Evolutionary conservation across 2,113 vertebrate genomes (phyloP).

Genomic region (Marmota flaviventris): DNA sequence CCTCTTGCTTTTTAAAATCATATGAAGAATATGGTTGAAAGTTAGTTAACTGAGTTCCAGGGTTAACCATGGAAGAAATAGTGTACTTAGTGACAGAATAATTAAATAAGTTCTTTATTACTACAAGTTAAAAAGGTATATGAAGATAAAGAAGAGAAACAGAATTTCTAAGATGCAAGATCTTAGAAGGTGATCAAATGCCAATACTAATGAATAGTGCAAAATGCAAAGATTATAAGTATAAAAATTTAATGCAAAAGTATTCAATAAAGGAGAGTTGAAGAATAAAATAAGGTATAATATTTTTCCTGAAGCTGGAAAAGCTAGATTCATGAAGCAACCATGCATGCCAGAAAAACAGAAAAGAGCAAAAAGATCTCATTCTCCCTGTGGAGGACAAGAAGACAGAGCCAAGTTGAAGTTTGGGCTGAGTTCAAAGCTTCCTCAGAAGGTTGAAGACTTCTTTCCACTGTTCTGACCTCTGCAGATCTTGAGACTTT

Average conservation of each 20-base stretch:
- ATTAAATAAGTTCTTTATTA: constrained; percentile 31
- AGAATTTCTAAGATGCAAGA: constrained; percentile 28
- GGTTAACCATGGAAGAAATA: background rate
- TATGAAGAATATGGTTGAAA: background rate
- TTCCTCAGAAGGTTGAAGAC: background rate
- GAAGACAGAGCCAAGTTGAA: constrained; percentile 5
- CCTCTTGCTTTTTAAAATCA: background rate
- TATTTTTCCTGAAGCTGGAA: background rate
- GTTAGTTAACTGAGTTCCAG: background rate
- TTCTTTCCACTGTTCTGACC: constrained; percentile 37
- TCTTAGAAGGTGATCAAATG: constrained; percentile 6
- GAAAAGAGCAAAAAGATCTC: background rate
- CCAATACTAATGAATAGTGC: background rate
- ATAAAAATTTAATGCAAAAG: background rate
- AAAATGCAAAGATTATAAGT: constrained; percentile 7
- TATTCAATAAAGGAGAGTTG: background rate
- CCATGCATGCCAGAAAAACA: constrained; percentile 23
- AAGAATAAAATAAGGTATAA: background rate
- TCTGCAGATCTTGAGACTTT: constrained; percentile 34
- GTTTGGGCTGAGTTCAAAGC: constrained; percentile 13
- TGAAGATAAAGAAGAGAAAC: background rate
- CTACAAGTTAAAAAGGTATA: background rate
- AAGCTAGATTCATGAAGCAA: background rate
- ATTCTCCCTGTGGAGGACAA: background rate
- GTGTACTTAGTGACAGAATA: background rate